Evolutionary conservation across 2,797 vertebrate genomes (phyloP).

Genomic region (Acanthurus tractus): DNA sequence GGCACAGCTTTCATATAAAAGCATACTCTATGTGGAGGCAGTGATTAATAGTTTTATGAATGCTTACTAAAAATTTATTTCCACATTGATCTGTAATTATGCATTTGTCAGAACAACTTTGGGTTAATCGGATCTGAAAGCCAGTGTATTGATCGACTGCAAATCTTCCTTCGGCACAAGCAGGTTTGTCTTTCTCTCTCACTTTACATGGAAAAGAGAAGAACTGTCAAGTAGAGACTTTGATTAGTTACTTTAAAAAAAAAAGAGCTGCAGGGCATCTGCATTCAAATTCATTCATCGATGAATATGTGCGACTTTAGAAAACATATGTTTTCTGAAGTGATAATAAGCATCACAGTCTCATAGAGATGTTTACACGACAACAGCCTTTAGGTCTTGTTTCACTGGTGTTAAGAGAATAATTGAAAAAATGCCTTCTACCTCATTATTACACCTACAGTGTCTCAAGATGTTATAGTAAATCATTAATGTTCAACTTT

Average conservation of each 20-base stretch:
- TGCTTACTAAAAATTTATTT: slow-evolving; percentile 4
- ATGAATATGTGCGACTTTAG: background rate
- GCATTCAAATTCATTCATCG: slow-evolving; percentile 10
- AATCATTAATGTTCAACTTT: slow-evolving; percentile 11
- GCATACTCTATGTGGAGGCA: background rate
- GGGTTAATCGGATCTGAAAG: background rate
- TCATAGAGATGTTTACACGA: background rate
- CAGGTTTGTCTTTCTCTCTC: background rate
- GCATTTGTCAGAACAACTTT: background rate
- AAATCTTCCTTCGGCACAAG: background rate
- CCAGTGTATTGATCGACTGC: background rate
- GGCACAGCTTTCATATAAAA: background rate
- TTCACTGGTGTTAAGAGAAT: background rate
- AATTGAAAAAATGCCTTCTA: background rate
- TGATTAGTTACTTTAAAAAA: background rate
- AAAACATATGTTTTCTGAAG: background rate
- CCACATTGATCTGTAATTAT: background rate
- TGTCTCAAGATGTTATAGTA: background rate
- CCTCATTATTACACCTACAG: slow-evolving; percentile 1
- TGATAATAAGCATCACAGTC: slow-evolving; percentile 10
- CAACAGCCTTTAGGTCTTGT: background rate
- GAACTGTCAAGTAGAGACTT: background rate
- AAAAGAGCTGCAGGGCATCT: background rate
- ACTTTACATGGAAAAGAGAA: background rate
- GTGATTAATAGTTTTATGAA: background rate